A percentile compares a stretch with the other conserved stretches of the same genome.
These are phyloP conservation scores for Phataginus tricuspis DNA, from an alignment of 2,797 vertebrate genomes.

Conservation along the genomic window DNA sequence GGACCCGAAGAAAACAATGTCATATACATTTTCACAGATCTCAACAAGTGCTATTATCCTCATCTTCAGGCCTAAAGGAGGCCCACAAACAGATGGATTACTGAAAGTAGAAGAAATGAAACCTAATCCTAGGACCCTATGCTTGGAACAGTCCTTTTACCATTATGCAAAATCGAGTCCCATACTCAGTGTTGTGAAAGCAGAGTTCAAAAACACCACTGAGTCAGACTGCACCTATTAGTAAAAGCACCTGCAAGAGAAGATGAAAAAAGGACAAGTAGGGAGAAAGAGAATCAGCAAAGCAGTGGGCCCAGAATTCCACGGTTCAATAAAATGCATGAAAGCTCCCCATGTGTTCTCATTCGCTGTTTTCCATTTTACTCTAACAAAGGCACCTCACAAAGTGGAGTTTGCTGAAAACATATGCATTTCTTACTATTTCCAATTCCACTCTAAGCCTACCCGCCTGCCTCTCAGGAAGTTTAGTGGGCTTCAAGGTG, in stretches of 20 bases:
- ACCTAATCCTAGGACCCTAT: conserved; percentile 15
- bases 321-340: not conserved
- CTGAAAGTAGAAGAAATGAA: conserved; percentile 21
- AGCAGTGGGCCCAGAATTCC: not conserved
- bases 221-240: not conserved
- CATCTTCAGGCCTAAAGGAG: not conserved
- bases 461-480: not conserved
- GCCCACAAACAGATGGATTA: conserved; percentile 13
- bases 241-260: conserved; percentile 10
- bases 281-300: not conserved
- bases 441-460: not conserved
- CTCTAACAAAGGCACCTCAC: conserved; percentile 7
- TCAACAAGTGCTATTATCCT: conserved; percentile 19
- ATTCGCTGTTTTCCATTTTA: not conserved
- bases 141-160: conserved; percentile 23
- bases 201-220: not conserved
- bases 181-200: not conserved
- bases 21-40: conserved; percentile 35
- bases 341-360: not conserved
- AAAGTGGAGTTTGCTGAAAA: conserved; percentile 5
- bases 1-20: conserved; percentile 45
- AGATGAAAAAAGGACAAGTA: conserved; percentile 3
- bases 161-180: not conserved
- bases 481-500: not conserved
- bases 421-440: not conserved